Evolutionary conservation across 2,797 vertebrate genomes (phyloP), one percentile per base, ranked within the genome.

Genomic region (Typhlichthys subterraneus): DNA sequence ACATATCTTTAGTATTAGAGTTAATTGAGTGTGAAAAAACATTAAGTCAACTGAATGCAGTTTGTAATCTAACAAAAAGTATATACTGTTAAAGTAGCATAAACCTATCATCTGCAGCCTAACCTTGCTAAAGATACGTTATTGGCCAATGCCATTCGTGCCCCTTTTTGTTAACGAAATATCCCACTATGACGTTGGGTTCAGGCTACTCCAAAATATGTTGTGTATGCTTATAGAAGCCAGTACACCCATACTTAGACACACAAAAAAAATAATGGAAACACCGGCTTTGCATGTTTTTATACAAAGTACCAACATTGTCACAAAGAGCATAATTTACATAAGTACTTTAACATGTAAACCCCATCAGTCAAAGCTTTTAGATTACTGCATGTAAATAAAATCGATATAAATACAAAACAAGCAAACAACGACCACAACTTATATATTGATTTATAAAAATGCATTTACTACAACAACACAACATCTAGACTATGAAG

Each of bases 81-180:
- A 23, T 23, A 29, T 4, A 29, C 23, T 29, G 23, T 29, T 29
- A 4, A 4, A 42, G 38, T 42, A 42, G 55, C 46, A 48, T 70
- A 59, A 52, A 68, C 82, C 82, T 84, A 79, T 82, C 58, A 57
- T 4, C 60, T 59, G 59, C 75, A 68, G 70, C 55, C 66, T 80
- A 33, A 77, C 55, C 14, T 57, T 57, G 53, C 33, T 64, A 85
- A 58, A 80, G 79, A 1, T 11, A 73, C 51, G 75, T 46, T 79
- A 93, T 90, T 93, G 92, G 91, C 81, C 72, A 68, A 2, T 65
- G 1, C 56, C 69, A 68, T 62, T 70, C 88, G 90, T 88, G 79
- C 91, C 92, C 79, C 83, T 85, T n/a, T 60, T 80, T 29, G 23
- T 4, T 29, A 29, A 29, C 23, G 4, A 29, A 29, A 29, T 29